Evolutionary conservation across 2,797 vertebrate species (phyloP), one percentile per base, ranked within the genome.

Genomic region (Sternarchorhynchus goeldii): DNA sequence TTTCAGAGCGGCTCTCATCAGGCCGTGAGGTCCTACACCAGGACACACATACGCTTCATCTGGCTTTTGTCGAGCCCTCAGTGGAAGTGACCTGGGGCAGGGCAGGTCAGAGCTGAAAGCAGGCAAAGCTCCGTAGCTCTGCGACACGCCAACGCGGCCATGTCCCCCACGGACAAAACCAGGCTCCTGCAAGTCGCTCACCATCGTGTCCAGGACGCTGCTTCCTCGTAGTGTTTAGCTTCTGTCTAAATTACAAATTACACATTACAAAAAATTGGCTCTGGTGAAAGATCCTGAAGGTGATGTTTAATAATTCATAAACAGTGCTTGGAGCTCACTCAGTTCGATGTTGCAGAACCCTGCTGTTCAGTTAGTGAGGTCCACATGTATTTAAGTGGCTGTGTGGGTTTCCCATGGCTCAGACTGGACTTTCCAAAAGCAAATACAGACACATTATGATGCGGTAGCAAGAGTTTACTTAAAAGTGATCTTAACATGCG

Each of bases 191-290:
- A 85, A 87, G 87, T 81, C 83, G 75, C 29, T 29, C 64, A 83
- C 82, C 77, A 53, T 77, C 78, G 71, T 78, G 85, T 20, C 2
- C 50, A 73, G 80, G 75, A 75, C 85, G 77, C 79, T 84, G 79
- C 73, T 82, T 76, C 85, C 80, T 82, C 58, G 63, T 68, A 78
- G 79, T 82, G 85, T 86, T 83, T 83, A 70, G 76, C 84, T 77
- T 86, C 86, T 76, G 90, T 88, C 88, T 82, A 90, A 90, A 90
- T 89, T 79, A 75, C 25, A 71, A 85, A 25, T 25, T 79, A 39
- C 77, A 84, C 73, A 83, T 73, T 85, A 85, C 84, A 90, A 90
- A 90, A 89, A 88, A 86, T 87, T 69, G 83, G 73, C 81, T 87
- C 87, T 81, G 78, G 76, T 59, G 75, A 82, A 82, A 84, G 74